Evolutionary conservation across 1,140 invertebrate genomes (phyloP).

Genomic region (Macrotrachela quadricornifera): DNA sequence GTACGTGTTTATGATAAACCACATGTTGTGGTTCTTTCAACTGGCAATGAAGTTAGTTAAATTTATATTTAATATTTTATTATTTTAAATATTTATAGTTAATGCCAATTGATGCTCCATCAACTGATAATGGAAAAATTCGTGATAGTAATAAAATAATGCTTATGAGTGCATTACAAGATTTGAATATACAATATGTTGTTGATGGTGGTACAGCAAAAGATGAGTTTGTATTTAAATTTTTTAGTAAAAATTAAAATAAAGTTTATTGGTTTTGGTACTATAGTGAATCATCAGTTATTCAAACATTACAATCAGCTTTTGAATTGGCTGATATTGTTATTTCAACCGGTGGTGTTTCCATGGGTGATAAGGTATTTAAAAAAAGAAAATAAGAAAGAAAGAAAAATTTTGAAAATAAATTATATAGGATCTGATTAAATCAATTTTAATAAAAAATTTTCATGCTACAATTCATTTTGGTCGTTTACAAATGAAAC

Average conservation of each 20-base stretch:
- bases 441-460: conserved; percentile 49
- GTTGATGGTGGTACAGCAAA: conserved; percentile 45
- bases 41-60: conserved; percentile 63
- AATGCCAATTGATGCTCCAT: no score
- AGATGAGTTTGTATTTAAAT: conserved; percentile 30
- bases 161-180: conserved; percentile 41
- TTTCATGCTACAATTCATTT: conserved; percentile 64
- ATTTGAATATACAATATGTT: conserved; percentile 35
- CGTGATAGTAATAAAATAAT: conserved; percentile 70
- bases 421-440: conserved; percentile 48
- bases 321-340: conserved; percentile 47
- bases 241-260: no score
- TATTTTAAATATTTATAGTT: no score
- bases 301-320: conserved; percentile 36
- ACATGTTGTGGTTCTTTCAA: conserved; percentile 58
- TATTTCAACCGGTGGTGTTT: conserved; percentile 73
- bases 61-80: no score
- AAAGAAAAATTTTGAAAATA: no score
- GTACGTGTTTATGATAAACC: conserved; percentile 39
- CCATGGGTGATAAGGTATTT: conserved; percentile 70
- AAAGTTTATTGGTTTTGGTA: no score
- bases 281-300: conserved; percentile 32
- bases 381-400: no score
- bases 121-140: conserved; percentile 33
- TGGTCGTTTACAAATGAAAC: conserved; percentile 75